Percentiles rank a stretch among this genome's conserved stretches.
Conservation (phyloP, 1,140 invertebrate genomes). For the Pogonognathellus flavescens region DNA sequence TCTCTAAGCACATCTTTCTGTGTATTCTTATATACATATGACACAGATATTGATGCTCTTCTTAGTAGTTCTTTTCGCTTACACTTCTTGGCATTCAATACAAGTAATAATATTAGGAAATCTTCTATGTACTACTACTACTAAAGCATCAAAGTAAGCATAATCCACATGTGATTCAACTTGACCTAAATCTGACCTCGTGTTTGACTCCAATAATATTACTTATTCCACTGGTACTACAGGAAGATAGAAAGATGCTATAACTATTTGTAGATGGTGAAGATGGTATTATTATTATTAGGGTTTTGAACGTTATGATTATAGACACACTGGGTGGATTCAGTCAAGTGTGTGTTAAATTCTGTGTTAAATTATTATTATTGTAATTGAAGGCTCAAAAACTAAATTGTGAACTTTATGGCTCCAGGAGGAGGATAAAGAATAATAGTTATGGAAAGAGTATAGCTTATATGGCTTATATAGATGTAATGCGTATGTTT, state of each 20-base stretch:
- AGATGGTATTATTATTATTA: too few relatives aligned
- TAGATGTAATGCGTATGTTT: background rate
- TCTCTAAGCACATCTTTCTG: too few relatives aligned
- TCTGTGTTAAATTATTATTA: conserved; percentile 40
- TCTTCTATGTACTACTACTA: background rate
- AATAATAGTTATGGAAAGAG: background rate
- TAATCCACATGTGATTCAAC: background rate
- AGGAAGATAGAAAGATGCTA: background rate
- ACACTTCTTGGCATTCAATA: background rate
- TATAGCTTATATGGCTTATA: background rate
- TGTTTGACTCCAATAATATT: background rate
- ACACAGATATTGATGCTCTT: background rate
- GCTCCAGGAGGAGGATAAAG: conserved; percentile 1
- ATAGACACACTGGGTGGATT: too few relatives aligned
- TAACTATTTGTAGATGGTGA: background rate
- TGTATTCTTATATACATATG: too few relatives aligned
- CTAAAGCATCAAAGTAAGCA: background rate
- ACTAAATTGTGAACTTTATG: background rate
- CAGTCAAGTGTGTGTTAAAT: conserved; percentile 11
- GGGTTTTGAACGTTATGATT: too few relatives aligned
- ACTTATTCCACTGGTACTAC: background rate
- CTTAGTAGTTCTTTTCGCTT: background rate
- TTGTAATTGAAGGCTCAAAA: conserved; percentile 27
- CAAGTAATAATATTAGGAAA: background rate
- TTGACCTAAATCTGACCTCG: conserved; percentile 32